phyloP scores from a whole-genome alignment of 2,113 vertebrate species.

The Gallinago paraguaiae region DNA sequence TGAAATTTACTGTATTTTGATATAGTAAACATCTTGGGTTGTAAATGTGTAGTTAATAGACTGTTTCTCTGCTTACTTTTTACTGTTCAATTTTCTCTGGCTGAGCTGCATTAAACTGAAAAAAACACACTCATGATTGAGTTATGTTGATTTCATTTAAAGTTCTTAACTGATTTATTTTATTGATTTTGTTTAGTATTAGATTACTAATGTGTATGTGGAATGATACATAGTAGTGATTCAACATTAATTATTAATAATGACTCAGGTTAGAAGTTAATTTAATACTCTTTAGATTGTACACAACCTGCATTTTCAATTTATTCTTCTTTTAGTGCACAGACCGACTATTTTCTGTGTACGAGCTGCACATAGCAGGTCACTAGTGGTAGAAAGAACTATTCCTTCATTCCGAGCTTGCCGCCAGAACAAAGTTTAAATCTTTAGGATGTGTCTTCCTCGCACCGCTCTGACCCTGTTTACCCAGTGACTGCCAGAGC shows the following conservation, averaged over 20 bases:
- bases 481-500: neutral
- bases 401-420: neutral
- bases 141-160: neutral
- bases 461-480: neutral
- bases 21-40: neutral
- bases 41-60: conserved; percentile 4
- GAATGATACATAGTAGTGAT: neutral
- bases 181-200: neutral
- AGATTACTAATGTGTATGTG: neutral
- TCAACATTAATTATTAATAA: neutral
- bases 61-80: neutral
- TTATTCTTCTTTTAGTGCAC: neutral
- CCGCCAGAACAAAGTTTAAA: neutral
- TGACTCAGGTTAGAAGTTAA: neutral
- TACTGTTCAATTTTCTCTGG: neutral
- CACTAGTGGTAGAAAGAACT: neutral
- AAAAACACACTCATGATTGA: neutral
- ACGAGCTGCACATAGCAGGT: neutral
- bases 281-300: neutral
- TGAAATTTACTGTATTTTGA: neutral
- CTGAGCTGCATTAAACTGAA: neutral
- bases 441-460: neutral
- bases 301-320: neutral
- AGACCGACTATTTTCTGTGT: neutral
- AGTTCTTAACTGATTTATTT: neutral